Percentiles rank a stretch among this genome's conserved stretches.
Evolutionary conservation across 2,113 vertebrate species (phyloP).

Genomic region (Nothoprocta pentlandii): DNA sequence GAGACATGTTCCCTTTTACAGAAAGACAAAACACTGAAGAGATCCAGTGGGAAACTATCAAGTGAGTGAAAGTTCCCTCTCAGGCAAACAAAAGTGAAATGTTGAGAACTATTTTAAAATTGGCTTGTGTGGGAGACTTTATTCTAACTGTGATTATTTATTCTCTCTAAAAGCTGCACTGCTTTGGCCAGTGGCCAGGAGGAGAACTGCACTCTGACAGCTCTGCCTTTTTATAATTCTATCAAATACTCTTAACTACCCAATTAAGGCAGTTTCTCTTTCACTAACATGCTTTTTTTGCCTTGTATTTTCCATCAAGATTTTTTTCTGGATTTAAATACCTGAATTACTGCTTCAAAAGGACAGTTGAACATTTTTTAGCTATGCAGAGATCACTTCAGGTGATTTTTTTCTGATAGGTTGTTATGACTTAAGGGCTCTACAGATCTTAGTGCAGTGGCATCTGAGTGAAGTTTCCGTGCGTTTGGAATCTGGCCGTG

Average conservation of each 20-base stretch:
- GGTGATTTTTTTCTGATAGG: slow-evolving; percentile 59
- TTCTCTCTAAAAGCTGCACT: slow-evolving; percentile 8
- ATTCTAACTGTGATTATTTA: slow-evolving; percentile 2
- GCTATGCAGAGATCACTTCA: slow-evolving; percentile 38
- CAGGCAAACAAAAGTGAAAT: not conserved
- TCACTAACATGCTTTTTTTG: slow-evolving; percentile 15
- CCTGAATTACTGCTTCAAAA: slow-evolving; percentile 57
- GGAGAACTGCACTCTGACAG: slow-evolving; percentile 23
- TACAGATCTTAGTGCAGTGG: slow-evolving; percentile 33
- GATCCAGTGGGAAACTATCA: not conserved
- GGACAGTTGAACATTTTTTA: slow-evolving; percentile 59
- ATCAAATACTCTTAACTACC: slow-evolving; percentile 24
- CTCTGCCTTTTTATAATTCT: slow-evolving; percentile 42
- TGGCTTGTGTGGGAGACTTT: not conserved
- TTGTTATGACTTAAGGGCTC: slow-evolving; percentile 61
- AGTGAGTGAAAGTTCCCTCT: not conserved
- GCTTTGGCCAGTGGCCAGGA: slow-evolving; percentile 38
- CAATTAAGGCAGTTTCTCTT: slow-evolving; percentile 35
- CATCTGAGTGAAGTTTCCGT: slow-evolving; percentile 53
- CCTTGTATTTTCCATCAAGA: slow-evolving; percentile 48
- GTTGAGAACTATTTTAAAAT: not conserved
- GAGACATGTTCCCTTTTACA: not conserved
- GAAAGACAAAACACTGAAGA: not conserved
- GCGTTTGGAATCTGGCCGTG: slow-evolving; percentile 19
- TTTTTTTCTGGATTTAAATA: slow-evolving; percentile 43